A percentile compares a stretch with the other conserved stretches of the same genome.
Conservation (phyloP, 2,888 invertebrate species). For the Tenodera sinensis region DNA sequence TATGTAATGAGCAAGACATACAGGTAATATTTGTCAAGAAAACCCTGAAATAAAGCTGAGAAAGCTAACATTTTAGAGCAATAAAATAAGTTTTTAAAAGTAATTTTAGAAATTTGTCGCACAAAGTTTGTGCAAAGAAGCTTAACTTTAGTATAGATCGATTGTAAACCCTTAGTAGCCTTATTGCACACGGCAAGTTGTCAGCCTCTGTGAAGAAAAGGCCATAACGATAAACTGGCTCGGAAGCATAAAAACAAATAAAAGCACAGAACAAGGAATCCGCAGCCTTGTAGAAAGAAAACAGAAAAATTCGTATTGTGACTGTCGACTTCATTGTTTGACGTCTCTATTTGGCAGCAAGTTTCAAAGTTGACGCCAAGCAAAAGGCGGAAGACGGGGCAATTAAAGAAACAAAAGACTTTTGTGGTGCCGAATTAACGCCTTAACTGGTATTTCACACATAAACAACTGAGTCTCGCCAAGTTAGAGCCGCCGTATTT, state of each 20-base stretch:
- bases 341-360: neutral
- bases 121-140: too few species aligned
- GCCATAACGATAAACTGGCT: neutral
- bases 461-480: neutral
- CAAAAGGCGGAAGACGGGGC: neutral
- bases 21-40: too few species aligned
- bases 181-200: too few species aligned
- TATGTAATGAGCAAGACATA: too few species aligned
- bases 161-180: too few species aligned
- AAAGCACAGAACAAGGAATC: neutral
- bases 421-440: neutral
- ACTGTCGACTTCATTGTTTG: neutral
- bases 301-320: neutral
- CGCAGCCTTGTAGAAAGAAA: neutral
- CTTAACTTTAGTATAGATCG: too few species aligned
- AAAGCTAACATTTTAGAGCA: too few species aligned
- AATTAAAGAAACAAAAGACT: neutral
- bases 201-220: too few species aligned
- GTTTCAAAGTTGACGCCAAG: neutral
- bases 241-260: neutral
- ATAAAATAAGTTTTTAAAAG: too few species aligned
- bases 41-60: too few species aligned
- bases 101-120: too few species aligned
- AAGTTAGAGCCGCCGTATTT: neutral
- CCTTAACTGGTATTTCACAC: neutral